Evolutionary conservation across 2,113 vertebrate genomes (phyloP), one percentile per base, ranked within the genome.

Genomic region (Dolichallabes microphthalmus): DNA sequence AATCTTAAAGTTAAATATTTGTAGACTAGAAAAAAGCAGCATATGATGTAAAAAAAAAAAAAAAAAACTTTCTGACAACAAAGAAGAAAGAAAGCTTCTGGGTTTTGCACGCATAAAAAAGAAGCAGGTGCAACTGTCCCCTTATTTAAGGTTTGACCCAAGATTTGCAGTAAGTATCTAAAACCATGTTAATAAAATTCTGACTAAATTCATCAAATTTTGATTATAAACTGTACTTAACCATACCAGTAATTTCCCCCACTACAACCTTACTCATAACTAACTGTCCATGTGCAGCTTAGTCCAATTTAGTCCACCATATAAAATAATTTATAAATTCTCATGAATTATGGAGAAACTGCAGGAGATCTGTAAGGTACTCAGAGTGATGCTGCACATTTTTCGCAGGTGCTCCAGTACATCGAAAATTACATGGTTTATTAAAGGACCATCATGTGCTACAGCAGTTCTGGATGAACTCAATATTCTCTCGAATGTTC

Each of bases 331-430:
- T 74, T 50, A 74, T 74, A 13, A 25, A 74, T 74, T 52, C 22
- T 74, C 22, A 74, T 74, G 71, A n/a, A 74, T 74, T 74, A 74
- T 74, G 39, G 71, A 74, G 39, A 25, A 74, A 25, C 22, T n/a
- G 4, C 39, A 74, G 39, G 71, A 52, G 71, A 45, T 74, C 71
- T 14, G 22, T n/a, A 22, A 74, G 71, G 39, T 50, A 45, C 22
- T 50, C 39, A 14, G 19, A 20, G 32, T 4, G 32, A 71, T 39
- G 32, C 32, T 71, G 32, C 17, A 30, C 9, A 4, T 50, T 74
- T 64, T 74, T 74, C 10, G 3, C 71, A 50, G 11, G 71, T 50
- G 71, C 71, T 74, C 39, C 39, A 74, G 12, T 74, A 52, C 39
- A 74, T 74, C 71, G n/a, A 50, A 74, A 74, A 52, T n/a, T n/a